Base-by-base conservation (phyloP, 2,113 vertebrate species). In the Charadrius vociferus region DNA sequence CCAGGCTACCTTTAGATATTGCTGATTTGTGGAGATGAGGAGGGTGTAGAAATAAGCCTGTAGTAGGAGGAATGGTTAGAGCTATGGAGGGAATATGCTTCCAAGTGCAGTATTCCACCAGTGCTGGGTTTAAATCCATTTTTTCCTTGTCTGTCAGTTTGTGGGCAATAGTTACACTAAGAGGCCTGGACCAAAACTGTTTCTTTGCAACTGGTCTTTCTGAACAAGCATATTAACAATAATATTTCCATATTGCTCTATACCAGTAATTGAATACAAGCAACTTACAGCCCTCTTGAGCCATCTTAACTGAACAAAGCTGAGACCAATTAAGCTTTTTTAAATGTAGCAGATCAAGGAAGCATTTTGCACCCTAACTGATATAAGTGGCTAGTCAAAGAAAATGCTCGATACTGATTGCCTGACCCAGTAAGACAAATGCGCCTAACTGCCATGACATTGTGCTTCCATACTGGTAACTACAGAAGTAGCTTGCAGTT, bases 371-470 rank as follows among this genome's bases (percentile, higher is more conserved):
- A 70, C 59, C 24, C 21, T 32, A 8, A 56, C 43, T 75, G 70
- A 26, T 92, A 7, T 53, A 59, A 80, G 81, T 75, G 53, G 53
- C 66, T 85, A 3, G 87, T 74, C 41, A 56, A 73, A 90, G n/a
- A 70, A 87, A 81, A 41, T 68, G 39, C 34, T 85, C 2, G 0
- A 10, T 63, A 68, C 15, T 12, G n/a, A 7, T 53, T 87, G 39
- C 41, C 68, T 92, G 68, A 36, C 27, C 32, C 52, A 81, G 61
- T 71, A 63, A 50, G 53, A 41, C 36, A 49, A 59, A 21, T 1
- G 0, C 71, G 34, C 52, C 32, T 36, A 10, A 6, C 30, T 55
- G 61, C 34, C 1, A 1, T 58, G 43, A 43, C 4, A 1, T 4
- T 75, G 49, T 43, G 47, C 49, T 65, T 65, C 9, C 27, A 7